These are phyloP conservation scores for Hirundichthys speculiger DNA, from an alignment of 2,113 vertebrate species.

Conservation along the genomic window DNA sequence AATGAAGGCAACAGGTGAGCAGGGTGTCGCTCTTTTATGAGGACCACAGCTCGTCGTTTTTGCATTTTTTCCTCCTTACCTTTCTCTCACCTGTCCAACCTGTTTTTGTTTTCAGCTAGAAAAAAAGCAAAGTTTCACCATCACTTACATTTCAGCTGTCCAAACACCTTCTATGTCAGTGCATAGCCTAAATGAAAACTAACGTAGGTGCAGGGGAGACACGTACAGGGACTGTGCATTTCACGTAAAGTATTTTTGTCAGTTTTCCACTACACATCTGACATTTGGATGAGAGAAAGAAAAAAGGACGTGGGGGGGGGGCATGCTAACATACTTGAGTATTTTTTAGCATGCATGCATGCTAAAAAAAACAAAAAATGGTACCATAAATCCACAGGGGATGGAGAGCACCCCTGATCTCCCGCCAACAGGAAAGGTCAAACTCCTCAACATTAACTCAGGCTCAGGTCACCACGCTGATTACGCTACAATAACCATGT, in stretches of 20 bases:
- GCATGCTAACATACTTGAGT: background rate
- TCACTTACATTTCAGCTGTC: background rate
- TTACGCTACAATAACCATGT: constrained; percentile 78
- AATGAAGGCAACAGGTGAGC: constrained; percentile 52
- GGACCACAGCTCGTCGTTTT: background rate
- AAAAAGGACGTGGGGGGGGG: too few relatives aligned
- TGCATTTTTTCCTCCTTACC: background rate
- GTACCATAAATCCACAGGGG: constrained; percentile 50
- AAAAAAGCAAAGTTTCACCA: background rate
- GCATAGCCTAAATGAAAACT: background rate
- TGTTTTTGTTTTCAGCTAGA: constrained; percentile 12
- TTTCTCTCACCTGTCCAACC: background rate
- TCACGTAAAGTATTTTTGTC: constrained; percentile 11
- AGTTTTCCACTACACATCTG: constrained; percentile 10
- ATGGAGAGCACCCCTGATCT: constrained; percentile 54
- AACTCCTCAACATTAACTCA: constrained; percentile 74
- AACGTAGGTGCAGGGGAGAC: background rate
- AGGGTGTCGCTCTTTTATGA: constrained; percentile 28
- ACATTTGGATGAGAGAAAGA: constrained; percentile 18
- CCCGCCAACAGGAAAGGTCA: constrained; percentile 68
- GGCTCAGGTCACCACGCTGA: constrained; percentile 71
- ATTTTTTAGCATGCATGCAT: background rate
- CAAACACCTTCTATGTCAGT: background rate
- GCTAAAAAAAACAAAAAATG: constrained; percentile 27
- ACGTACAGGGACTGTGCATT: background rate